Evolutionary conservation across 1,140 invertebrate genomes (phyloP), one percentile per base, ranked within the genome.

Genomic region (Prorops nasuta): DNA sequence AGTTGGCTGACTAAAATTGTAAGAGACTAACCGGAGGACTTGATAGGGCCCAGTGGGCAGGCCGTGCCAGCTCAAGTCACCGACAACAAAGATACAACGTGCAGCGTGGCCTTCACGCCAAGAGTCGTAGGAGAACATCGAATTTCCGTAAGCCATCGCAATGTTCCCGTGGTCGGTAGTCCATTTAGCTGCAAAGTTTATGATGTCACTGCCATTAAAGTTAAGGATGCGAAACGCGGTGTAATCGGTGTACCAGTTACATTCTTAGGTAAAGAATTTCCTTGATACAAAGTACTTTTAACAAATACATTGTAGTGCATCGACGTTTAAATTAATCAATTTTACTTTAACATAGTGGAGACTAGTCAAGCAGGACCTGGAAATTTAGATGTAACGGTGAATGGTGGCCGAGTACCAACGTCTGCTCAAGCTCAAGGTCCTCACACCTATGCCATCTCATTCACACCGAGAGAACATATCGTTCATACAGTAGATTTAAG

Each of bases 371-470:
- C 95, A 19, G 97, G 97, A 19, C 93, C 86, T 20, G 97, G 97
- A 8, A 98, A 98, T 76, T 76, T 99, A 35, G 96, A 98, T 74
- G 95, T 98, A 20, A 95, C 94, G 0, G 95, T 99, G 2, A 97
- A 96, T 63, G 92, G 94, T 34, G 96, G 96, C 0, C 86, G 92
- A 51, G 93, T 96, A 19, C 93, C 95, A 1, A 98, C 95, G 6
- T 94, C 92, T 22, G 95, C 96, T 7, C 91, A 95, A 72, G 91
- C 93, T 12, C 90, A 98, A 68, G 94, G 94, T 34, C 88, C 93
- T 19, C 94, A 97, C 67, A 91, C 91, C 0, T 99, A 98, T 73
- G 96, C 96, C 32, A 98, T 99, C 54, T 94, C 92, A 7, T 99
- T 98, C 73, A 94, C 92, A 10, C 96, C 96, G 1, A 82, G 91